Conservation (phyloP, 2,888 invertebrate genomes). For the Exocentrus adspersus region DNA sequence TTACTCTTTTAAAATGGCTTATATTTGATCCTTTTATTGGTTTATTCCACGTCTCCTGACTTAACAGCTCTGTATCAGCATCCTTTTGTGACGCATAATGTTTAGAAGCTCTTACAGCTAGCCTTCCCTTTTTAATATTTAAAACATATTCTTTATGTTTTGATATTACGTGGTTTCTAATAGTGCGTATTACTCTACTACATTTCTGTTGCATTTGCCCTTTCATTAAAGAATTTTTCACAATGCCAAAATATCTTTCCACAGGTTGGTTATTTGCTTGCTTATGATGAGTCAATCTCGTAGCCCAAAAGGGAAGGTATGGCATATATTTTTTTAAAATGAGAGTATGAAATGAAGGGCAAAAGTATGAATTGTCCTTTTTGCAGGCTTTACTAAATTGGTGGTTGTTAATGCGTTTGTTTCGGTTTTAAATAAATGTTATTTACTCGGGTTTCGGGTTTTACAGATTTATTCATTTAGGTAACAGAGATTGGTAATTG, state of each 20-base stretch:
- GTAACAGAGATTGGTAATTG: no score
- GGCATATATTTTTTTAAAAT: background rate
- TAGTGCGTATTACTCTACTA: background rate
- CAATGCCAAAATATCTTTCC: background rate
- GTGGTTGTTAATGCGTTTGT: no score
- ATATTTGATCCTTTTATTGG: background rate
- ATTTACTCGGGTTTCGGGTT: no score
- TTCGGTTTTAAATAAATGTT: no score
- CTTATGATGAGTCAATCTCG: background rate
- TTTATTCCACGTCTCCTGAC: background rate
- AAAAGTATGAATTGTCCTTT: background rate
- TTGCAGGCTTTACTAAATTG: no score
- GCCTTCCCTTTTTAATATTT: constrained; percentile 1
- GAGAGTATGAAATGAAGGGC: background rate
- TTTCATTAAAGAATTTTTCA: background rate
- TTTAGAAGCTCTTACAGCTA: background rate
- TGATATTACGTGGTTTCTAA: background rate
- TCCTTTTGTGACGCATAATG: background rate
- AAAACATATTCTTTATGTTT: background rate
- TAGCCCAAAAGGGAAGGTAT: background rate
- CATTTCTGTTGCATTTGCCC: background rate
- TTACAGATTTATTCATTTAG: no score
- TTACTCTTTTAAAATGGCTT: background rate
- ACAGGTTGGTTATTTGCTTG: background rate
- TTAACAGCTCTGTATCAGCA: background rate